Conservation (phyloP, 2,797 vertebrate genomes). For the Alcedo quadribrachys region DNA sequence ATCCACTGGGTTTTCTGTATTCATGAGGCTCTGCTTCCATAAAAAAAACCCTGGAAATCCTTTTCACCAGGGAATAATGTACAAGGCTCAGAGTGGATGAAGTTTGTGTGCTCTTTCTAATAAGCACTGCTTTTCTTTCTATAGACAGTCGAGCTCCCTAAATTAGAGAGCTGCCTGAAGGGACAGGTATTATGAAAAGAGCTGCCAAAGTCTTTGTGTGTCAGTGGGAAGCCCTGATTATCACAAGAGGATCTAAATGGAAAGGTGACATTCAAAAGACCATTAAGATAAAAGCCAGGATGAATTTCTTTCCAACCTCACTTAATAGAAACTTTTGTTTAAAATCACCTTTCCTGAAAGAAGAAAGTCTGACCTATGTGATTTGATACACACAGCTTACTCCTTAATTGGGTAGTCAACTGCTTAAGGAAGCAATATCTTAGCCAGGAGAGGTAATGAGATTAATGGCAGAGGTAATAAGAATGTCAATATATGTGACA, state of each 20-base stretch:
- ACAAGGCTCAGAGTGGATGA: not conserved
- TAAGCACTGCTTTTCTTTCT: constrained; percentile 26
- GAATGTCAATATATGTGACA: constrained; percentile 14
- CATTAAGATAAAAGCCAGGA: constrained; percentile 56
- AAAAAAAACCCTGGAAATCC: constrained; percentile 16
- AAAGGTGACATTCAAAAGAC: constrained; percentile 60
- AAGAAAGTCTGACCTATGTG: not conserved
- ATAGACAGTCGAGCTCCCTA: constrained; percentile 2
- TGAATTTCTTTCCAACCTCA: constrained; percentile 20
- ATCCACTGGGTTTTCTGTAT: constrained; percentile 55
- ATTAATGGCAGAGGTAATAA: constrained; percentile 39
- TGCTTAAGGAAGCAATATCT: constrained; percentile 31
- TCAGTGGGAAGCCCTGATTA: constrained; percentile 37
- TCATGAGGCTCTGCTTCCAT: constrained; percentile 22
- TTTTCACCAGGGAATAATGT: not conserved
- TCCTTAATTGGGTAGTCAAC: constrained; percentile 23
- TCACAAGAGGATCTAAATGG: constrained; percentile 40
- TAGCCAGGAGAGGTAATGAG: constrained; percentile 26
- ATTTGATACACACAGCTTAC: not conserved
- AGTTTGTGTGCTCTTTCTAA: constrained; percentile 48
- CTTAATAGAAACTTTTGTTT: constrained; percentile 37
- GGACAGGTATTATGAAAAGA: constrained; percentile 55
- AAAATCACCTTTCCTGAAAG: constrained; percentile 35
- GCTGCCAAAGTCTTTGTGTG: constrained; percentile 35
- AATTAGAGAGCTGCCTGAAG: constrained; percentile 44